Evolutionary conservation across 2,797 vertebrate species (phyloP).

Genomic region (Phrynocephalus vlangalii): DNA sequence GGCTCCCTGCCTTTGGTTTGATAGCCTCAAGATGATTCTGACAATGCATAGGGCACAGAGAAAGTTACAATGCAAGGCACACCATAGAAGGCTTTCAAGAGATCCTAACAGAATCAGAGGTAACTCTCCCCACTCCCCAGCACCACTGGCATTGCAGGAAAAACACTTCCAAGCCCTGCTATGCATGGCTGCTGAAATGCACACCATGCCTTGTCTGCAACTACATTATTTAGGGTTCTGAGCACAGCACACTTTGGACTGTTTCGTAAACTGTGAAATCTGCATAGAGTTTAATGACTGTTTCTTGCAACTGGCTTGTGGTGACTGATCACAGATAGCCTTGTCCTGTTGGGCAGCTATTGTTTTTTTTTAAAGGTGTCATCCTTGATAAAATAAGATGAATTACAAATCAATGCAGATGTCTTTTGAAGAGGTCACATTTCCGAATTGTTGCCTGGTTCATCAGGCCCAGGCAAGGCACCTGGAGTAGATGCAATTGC

Average conservation of each 20-base stretch:
- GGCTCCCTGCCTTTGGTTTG: background rate
- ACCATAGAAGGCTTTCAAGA: background rate
- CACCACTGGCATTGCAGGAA: background rate
- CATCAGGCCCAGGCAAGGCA: background rate
- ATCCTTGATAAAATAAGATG: constrained; percentile 4
- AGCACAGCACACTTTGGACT: background rate
- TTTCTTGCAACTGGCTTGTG: background rate
- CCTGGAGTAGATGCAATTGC: background rate
- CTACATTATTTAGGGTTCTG: background rate
- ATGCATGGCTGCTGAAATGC: background rate
- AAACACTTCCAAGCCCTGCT: constrained; percentile 6
- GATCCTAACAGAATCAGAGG: background rate
- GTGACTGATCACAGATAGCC: background rate
- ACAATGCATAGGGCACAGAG: background rate
- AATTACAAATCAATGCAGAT: constrained; percentile 11
- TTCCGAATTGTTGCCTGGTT: background rate
- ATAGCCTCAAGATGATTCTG: constrained; percentile 23
- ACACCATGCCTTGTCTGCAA: background rate
- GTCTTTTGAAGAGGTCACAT: background rate
- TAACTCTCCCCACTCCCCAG: background rate
- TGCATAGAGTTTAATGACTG: background rate
- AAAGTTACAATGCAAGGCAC: constrained; percentile 3
- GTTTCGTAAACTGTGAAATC: background rate
- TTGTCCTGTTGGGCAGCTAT: background rate
- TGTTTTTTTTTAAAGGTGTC: background rate